These are phyloP conservation scores for Philaethria dido DNA, from an alignment of 2,888 invertebrate genomes.

Conservation along the genomic window DNA sequence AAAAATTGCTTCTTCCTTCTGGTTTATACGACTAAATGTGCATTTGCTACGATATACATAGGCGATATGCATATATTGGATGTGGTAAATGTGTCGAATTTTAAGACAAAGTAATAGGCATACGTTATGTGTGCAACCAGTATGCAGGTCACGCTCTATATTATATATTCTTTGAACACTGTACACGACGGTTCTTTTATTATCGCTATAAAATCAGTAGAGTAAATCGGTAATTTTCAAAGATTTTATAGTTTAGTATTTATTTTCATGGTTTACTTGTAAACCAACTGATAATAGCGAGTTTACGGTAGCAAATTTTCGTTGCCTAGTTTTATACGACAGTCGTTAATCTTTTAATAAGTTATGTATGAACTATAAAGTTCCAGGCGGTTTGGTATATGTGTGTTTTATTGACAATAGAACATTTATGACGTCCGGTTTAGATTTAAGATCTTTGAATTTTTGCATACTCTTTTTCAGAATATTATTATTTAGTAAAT, in stretches of 20 bases:
- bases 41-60: background rate
- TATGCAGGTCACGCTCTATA: constrained; percentile 69
- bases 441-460: constrained; percentile 43
- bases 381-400: constrained; percentile 51
- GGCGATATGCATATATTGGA: constrained; percentile 31
- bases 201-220: constrained; percentile 74
- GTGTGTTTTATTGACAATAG: constrained; percentile 58
- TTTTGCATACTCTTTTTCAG: background rate
- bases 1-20: background rate
- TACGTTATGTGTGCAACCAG: constrained; percentile 62
- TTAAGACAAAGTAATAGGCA: constrained; percentile 63
- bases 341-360: constrained; percentile 41
- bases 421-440: constrained; percentile 73
- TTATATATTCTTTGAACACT: constrained; percentile 73
- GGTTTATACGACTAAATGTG: background rate
- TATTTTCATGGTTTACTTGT: constrained; percentile 76
- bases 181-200: constrained; percentile 80
- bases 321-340: constrained; percentile 27
- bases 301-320: constrained; percentile 48
- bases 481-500: background rate
- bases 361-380: constrained; percentile 47
- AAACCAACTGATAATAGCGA: constrained; percentile 62
- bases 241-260: constrained; percentile 78
- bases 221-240: constrained; percentile 74
- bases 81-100: constrained; percentile 65